Evolutionary conservation across 2,888 invertebrate genomes (phyloP).

Genomic region (Chrysolina oricalcia): DNA sequence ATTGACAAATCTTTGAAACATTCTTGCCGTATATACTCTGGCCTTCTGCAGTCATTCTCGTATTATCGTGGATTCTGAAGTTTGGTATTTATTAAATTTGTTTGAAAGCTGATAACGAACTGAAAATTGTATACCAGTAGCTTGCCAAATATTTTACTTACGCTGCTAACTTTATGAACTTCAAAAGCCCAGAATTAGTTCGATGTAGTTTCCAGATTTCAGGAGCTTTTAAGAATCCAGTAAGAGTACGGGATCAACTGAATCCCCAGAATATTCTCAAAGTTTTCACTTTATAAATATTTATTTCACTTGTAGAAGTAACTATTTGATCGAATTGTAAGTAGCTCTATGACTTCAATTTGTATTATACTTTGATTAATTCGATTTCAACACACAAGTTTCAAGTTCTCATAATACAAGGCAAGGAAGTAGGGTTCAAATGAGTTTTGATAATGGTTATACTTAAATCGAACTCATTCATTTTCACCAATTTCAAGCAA

Average conservation of each 20-base stretch:
- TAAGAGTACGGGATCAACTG: slow-evolving; percentile 9
- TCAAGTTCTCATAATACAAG: too few relatives aligned
- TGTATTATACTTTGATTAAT: background rate
- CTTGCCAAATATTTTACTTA: slow-evolving; percentile 35
- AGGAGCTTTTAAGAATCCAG: slow-evolving; percentile 2
- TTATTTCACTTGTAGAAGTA: background rate
- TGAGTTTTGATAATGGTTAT: too few relatives aligned
- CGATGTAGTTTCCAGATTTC: slow-evolving; percentile 31
- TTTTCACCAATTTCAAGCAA: too few relatives aligned
- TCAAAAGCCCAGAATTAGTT: slow-evolving; percentile 31
- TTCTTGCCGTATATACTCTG: background rate
- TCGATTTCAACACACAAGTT: too few relatives aligned
- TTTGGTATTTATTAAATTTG: slow-evolving; percentile 39
- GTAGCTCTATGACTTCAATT: background rate
- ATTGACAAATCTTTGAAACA: background rate
- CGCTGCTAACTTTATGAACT: slow-evolving; percentile 28
- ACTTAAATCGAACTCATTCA: too few relatives aligned
- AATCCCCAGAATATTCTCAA: background rate
- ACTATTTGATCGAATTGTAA: background rate
- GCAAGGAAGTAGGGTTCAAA: too few relatives aligned
- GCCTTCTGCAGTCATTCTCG: slow-evolving; percentile 1
- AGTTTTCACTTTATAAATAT: background rate
- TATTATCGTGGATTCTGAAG: slow-evolving; percentile 30
- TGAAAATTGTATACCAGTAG: slow-evolving; percentile 32
- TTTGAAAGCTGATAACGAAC: slow-evolving; percentile 38